These are phyloP conservation scores for Lycorma delicatula DNA, from an alignment of 1,140 invertebrate species.

Conservation along the genomic window DNA sequence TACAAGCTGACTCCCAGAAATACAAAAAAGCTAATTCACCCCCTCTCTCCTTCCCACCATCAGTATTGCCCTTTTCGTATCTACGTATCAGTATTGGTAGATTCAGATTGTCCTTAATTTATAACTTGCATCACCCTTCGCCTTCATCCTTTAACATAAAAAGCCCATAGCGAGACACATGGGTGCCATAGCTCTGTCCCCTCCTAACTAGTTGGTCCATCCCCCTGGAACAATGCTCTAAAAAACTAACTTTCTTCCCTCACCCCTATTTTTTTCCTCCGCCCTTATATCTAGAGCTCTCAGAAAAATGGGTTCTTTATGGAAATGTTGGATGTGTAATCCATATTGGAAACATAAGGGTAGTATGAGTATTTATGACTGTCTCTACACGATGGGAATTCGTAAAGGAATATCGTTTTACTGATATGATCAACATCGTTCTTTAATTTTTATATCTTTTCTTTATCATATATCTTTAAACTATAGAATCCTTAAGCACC, in stretches of 20 bases:
- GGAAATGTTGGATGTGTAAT: slow-evolving; percentile 21
- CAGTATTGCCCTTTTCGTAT: too few species aligned
- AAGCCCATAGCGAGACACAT: slow-evolving; percentile 20
- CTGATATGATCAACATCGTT: too few species aligned
- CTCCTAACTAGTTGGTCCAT: not conserved
- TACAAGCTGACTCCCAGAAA: too few species aligned
- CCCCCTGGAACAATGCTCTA: slow-evolving; percentile 16
- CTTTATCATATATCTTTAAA: too few species aligned
- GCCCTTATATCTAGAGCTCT: slow-evolving; percentile 1
- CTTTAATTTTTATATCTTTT: too few species aligned
- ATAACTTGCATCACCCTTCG: slow-evolving; percentile 11
- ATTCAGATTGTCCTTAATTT: slow-evolving; percentile 19
- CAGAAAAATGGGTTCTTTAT: slow-evolving; percentile 24
- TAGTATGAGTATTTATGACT: too few species aligned
- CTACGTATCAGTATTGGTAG: not conserved
- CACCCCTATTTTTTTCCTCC: not conserved
- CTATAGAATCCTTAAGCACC: too few species aligned
- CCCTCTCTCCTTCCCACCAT: too few species aligned
- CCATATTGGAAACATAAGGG: slow-evolving; percentile 10
- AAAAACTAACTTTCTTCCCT: slow-evolving; percentile 20
- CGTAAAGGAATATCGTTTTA: too few species aligned
- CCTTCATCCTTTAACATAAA: slow-evolving; percentile 12
- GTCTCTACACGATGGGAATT: too few species aligned
- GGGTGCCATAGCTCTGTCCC: slow-evolving; percentile 6
- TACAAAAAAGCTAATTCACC: too few species aligned